These are phyloP conservation scores for Zaprionus camerounensis DNA, from an alignment of 1,140 invertebrate species.

Conservation along the genomic window DNA sequence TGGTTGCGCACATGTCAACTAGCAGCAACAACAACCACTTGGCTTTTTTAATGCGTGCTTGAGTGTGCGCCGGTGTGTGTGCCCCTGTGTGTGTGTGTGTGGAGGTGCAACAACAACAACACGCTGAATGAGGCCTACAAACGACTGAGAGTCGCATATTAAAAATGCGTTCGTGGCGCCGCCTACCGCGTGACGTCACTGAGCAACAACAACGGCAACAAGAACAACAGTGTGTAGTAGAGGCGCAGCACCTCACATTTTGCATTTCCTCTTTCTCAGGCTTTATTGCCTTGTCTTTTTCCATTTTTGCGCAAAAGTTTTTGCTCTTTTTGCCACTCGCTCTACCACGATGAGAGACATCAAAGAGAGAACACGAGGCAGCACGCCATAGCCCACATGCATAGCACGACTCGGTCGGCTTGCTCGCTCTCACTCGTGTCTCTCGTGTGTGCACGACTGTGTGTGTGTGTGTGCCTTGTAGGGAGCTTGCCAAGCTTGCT, in stretches of 20 bases:
- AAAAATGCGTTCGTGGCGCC: slow-evolving; percentile 79
- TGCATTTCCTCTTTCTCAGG: slow-evolving; percentile 55
- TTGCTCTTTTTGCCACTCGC: slow-evolving; percentile 43
- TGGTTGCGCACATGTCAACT: slow-evolving; percentile 70
- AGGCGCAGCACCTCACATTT: slow-evolving; percentile 50
- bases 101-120: slow-evolving; percentile 13
- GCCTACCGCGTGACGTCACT: slow-evolving; percentile 74
- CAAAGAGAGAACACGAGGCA: slow-evolving; percentile 59
- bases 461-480: slow-evolving; percentile 31
- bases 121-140: slow-evolving; percentile 29
- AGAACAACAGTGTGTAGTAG: neutral
- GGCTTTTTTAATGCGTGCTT: slow-evolving; percentile 27
- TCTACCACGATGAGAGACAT: slow-evolving; percentile 39
- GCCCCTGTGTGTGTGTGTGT: slow-evolving; percentile 11
- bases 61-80: slow-evolving; percentile 6
- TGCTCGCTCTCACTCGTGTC: slow-evolving; percentile 22
- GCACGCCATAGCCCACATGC: slow-evolving; percentile 5
- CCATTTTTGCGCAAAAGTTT: slow-evolving; percentile 38
- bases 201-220: slow-evolving; percentile 22
- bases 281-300: slow-evolving; percentile 44
- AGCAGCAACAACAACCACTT: slow-evolving; percentile 50
- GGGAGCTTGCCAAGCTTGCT: slow-evolving; percentile 63
- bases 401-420: slow-evolving; percentile 7
- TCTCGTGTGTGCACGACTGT: slow-evolving; percentile 10
- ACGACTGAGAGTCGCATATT: slow-evolving; percentile 55